Base-by-base conservation (phyloP, 2,113 vertebrate species). In the Oreamnos americanus region DNA sequence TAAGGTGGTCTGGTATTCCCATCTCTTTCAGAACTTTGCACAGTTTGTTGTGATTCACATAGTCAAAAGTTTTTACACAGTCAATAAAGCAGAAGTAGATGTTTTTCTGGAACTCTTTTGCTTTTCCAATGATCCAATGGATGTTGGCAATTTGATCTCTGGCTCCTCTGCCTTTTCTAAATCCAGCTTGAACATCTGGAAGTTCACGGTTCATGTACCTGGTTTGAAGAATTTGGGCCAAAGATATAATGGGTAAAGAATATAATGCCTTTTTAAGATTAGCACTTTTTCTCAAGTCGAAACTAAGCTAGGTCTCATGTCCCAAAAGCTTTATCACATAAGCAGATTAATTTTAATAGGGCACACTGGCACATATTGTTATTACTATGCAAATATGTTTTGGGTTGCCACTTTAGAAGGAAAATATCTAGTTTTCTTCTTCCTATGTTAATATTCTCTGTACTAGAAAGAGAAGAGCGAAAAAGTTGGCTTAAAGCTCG, bases 331-430 rank as follows among this genome's bases (percentile, higher is more conserved):
- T 96, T 97, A 91, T 97, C 91, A 86, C 58, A 45, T 57, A 93
- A 97, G 49, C 55, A 87, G 55, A 95, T 97, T 97, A 91, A 95
- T 94, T 97, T 97, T 90, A 97, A 97, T 43, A 94, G 39, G 51
- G 47, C 21, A 39, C 33, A 76, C 39, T 86, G 86, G 82, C 64
- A 95, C 60, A 84, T 88, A 79, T 58, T 94, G 55, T 74, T 97
- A 81, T 96, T 95, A 83, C 86, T 94, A 94, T 91, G 78, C n/a
- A 98, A 96, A 95, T 74, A 78, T 39, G 67, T 92, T 91, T 84
- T 92, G 58, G 96, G 96, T 76, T 82, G 91, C 45, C 67, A 84
- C 88, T 91, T 95, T 82, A 93, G 96, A 95, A 82, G 84, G 33
- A 96, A 96, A 95, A n/a, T 74, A 58, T 94, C 58, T 93, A 88